Evolutionary conservation across 2,113 vertebrate species (phyloP).

Genomic region (Oryzias melastigma): DNA sequence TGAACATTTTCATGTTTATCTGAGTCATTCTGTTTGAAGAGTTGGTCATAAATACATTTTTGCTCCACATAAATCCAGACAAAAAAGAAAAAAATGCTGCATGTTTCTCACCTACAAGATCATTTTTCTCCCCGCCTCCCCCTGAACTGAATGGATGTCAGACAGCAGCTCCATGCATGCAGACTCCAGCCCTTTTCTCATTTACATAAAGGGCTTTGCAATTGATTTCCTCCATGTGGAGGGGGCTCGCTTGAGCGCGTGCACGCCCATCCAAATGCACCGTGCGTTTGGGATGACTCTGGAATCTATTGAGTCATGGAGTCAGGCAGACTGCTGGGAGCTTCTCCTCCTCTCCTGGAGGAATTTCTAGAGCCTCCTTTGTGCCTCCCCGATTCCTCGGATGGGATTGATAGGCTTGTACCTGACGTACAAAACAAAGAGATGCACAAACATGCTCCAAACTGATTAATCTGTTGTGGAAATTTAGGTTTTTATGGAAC

Average conservation of each 20-base stretch:
- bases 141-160: conserved; percentile 22
- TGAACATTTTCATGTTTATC: conserved; percentile 5
- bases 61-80: background rate
- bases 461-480: too few relatives aligned
- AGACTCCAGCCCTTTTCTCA: conserved; percentile 25
- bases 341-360: conserved; percentile 24
- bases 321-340: conserved; percentile 16
- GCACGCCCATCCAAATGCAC: conserved; percentile 53
- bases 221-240: conserved; percentile 57
- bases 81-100: background rate
- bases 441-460: too few relatives aligned
- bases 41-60: too few relatives aligned
- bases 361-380: conserved; percentile 29
- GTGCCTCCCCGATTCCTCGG: conserved; percentile 1
- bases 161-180: conserved; percentile 13
- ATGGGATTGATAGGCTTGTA: background rate
- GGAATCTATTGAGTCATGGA: conserved; percentile 44
- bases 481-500: background rate
- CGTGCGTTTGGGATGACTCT: conserved; percentile 60
- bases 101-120: conserved; percentile 14
- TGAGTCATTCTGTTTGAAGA: background rate
- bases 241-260: conserved; percentile 40
- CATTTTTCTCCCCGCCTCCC: conserved; percentile 8
- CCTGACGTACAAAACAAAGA: too few relatives aligned
- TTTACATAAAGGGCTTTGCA: conserved; percentile 51